phyloP scores from a whole-genome alignment of 2,888 invertebrate genomes.

The Halocaridina rubra region DNA sequence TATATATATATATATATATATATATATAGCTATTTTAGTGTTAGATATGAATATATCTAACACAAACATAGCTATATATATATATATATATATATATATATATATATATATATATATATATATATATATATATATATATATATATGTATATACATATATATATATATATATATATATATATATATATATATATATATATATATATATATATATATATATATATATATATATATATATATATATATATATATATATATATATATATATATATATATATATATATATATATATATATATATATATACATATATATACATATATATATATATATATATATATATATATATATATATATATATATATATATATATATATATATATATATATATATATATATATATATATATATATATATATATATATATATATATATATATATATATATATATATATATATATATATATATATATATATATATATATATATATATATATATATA shows the following conservation, averaged over 20 bases:
- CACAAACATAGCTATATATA: neutral
- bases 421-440: neutral
- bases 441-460: neutral
- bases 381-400: neutral
- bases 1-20: no score
- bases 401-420: neutral
- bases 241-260: neutral
- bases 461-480: neutral
- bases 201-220: neutral
- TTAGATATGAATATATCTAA: no score
- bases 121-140: neutral
- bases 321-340: neutral
- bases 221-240: neutral
- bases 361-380: neutral
- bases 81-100: neutral
- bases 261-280: neutral
- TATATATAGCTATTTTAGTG: no score
- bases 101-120: neutral
- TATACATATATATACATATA: neutral
- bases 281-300: neutral
- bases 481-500: neutral
- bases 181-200: neutral
- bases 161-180: neutral
- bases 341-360: neutral
- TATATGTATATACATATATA: neutral